These are phyloP conservation scores for Pygoscelis antarcticus DNA, from an alignment of 2,113 vertebrate genomes.

Conservation along the genomic window DNA sequence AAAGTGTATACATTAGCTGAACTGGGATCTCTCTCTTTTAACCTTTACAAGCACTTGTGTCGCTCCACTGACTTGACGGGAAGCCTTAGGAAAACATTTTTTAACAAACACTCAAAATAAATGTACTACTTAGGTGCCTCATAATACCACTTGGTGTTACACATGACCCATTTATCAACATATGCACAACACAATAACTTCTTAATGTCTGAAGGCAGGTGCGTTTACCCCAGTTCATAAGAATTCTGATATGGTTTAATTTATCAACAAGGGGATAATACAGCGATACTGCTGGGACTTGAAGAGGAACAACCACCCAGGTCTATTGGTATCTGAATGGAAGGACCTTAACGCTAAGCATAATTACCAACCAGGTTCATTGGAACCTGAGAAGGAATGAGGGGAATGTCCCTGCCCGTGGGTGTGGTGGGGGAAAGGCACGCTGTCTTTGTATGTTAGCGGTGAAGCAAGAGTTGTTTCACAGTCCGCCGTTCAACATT, in stretches of 20 bases:
- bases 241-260: background rate
- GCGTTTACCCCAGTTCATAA: background rate
- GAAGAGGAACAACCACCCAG: background rate
- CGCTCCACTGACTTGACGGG: rapidly evolving
- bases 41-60: background rate
- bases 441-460: rapidly evolving
- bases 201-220: background rate
- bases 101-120: background rate
- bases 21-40: background rate
- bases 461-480: background rate
- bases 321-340: background rate
- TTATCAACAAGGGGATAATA: background rate
- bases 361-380: background rate
- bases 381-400: background rate
- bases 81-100: background rate
- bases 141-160: background rate
- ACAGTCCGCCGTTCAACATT: background rate
- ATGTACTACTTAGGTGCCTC: background rate
- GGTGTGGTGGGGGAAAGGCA: background rate
- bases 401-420: background rate
- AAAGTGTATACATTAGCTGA: background rate
- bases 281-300: background rate
- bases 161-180: background rate
- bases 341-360: background rate
- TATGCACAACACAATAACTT: rapidly evolving